phyloP scores from a whole-genome alignment of 2,888 invertebrate genomes.

The Acholoe squamosa region DNA sequence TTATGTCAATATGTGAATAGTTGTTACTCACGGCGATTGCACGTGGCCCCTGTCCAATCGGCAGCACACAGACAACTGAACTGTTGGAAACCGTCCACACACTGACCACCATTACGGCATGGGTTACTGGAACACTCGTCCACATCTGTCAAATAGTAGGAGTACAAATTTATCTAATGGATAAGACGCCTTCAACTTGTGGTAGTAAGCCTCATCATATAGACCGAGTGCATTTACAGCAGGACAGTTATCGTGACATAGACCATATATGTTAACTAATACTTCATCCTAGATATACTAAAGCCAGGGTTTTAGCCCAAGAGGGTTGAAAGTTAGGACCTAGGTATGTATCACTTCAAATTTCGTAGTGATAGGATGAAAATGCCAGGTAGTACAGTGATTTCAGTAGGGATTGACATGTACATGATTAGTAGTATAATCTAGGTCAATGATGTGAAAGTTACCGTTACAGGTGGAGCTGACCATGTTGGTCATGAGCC shows the following conservation, averaged over 20 bases:
- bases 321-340: not conserved
- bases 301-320: not conserved
- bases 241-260: not conserved
- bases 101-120: constrained; percentile 77
- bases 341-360: not conserved
- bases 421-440: no score
- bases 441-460: no score
- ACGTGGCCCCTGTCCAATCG: constrained; percentile 77
- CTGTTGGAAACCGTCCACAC: constrained; percentile 74
- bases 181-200: no score
- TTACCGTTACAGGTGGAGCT: constrained; percentile 78
- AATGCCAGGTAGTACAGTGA: no score
- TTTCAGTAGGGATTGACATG: no score
- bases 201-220: no score
- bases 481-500: constrained; percentile 73
- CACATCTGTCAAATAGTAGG: constrained; percentile 71
- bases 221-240: not conserved
- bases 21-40: constrained; percentile 69
- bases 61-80: constrained; percentile 76
- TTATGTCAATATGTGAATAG: no score
- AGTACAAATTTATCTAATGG: no score
- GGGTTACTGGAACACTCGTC: constrained; percentile 76
- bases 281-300: no score
- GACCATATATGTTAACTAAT: no score
- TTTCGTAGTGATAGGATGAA: not conserved